These are phyloP conservation scores for Ophioninae sp. DNA, from an alignment of 2,888 invertebrate genomes.

Conservation along the genomic window DNA sequence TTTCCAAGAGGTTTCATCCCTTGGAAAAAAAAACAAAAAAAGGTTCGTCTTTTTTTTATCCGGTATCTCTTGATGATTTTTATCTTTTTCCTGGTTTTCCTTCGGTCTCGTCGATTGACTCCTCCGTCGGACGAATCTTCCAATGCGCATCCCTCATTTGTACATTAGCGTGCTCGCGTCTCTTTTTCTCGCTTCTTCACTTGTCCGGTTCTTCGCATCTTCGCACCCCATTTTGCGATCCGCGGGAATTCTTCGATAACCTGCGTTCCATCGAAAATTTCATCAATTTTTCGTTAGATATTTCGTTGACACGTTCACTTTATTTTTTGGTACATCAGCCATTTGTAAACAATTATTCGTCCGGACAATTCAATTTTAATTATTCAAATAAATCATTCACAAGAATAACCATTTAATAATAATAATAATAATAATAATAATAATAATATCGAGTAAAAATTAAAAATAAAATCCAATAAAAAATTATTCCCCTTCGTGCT, in stretches of 20 bases:
- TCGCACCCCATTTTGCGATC: background rate
- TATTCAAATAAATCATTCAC: background rate
- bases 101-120: conserved; percentile 19
- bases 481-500: no score
- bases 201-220: background rate
- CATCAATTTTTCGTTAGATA: background rate
- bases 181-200: background rate
- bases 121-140: conserved; percentile 56
- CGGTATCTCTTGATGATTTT: background rate
- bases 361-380: background rate
- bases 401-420: background rate
- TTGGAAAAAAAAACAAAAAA: background rate
- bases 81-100: background rate
- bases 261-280: background rate
- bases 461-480: no score
- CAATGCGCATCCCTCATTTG: conserved; percentile 58
- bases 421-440: background rate
- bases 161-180: conserved; percentile 64
- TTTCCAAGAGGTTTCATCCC: background rate
- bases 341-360: background rate
- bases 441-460: background rate
- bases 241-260: background rate
- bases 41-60: background rate
- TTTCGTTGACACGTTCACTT: background rate
- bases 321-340: background rate